phyloP scores from a whole-genome alignment of 2,797 vertebrate species.

The Diceros bicornis region DNA sequence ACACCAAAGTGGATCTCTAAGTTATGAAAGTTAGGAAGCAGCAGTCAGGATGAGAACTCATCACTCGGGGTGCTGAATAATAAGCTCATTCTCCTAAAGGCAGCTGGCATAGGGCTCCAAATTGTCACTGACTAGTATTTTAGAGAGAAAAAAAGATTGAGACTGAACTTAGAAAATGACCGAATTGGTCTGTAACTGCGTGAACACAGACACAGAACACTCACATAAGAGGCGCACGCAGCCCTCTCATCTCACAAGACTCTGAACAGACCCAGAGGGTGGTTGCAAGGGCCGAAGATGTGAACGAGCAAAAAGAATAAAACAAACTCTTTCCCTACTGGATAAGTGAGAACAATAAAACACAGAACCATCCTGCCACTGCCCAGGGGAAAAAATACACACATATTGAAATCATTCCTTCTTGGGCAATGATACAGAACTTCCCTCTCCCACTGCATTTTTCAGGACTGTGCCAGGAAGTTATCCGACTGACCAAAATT shows the following conservation, averaged over 20 bases:
- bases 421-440: neutral
- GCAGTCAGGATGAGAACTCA: neutral
- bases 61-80: neutral
- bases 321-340: neutral
- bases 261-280: neutral
- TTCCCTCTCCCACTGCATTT: neutral
- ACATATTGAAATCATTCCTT: neutral
- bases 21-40: neutral
- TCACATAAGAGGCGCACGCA: neutral
- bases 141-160: neutral
- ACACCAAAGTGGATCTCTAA: too few species aligned
- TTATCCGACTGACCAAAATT: neutral
- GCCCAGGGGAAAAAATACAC: neutral
- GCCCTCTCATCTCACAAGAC: neutral
- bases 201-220: neutral
- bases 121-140: neutral
- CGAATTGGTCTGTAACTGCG: neutral
- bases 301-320: neutral
- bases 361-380: neutral
- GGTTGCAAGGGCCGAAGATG: neutral
- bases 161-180: constrained; percentile 4
- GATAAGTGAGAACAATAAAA: neutral
- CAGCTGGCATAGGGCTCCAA: neutral
- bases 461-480: neutral
- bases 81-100: neutral